Conservation (phyloP, 2,888 invertebrate species). For the Torymus texanus region DNA sequence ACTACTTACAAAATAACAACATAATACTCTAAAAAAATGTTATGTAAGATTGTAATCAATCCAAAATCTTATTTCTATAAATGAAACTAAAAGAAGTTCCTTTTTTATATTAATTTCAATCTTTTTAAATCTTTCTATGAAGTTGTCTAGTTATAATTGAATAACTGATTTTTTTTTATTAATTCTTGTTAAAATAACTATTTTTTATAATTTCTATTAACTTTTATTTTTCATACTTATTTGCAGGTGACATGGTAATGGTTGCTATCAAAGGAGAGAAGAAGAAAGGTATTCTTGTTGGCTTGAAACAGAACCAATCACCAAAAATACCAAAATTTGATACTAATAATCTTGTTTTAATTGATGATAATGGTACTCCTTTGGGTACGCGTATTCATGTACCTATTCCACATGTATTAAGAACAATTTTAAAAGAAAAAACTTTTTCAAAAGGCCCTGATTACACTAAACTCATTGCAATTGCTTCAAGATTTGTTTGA, state of each 20-base stretch:
- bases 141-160: too few relatives aligned
- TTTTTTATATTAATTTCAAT: too few relatives aligned
- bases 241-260: slow-evolving; percentile 88
- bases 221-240: neutral
- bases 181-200: neutral
- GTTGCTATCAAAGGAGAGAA: slow-evolving; percentile 97
- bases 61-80: too few relatives aligned
- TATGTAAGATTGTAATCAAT: too few relatives aligned
- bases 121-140: too few relatives aligned
- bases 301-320: slow-evolving; percentile 88
- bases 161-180: too few relatives aligned
- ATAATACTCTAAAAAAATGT: too few relatives aligned
- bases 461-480: slow-evolving; percentile 93
- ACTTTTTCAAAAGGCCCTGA: slow-evolving; percentile 89
- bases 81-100: too few relatives aligned
- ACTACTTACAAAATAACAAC: too few relatives aligned
- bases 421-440: slow-evolving; percentile 89
- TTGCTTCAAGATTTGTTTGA: slow-evolving; percentile 91
- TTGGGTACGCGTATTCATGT: slow-evolving; percentile 96
- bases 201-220: neutral
- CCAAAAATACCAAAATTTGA: slow-evolving; percentile 92
- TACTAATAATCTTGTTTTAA: slow-evolving; percentile 95
- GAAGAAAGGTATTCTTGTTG: slow-evolving; percentile 94
- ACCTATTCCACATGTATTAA: slow-evolving; percentile 92
- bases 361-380: slow-evolving; percentile 96